Conservation (phyloP, 2,797 vertebrate species). For the Cirrhinus molitorella region DNA sequence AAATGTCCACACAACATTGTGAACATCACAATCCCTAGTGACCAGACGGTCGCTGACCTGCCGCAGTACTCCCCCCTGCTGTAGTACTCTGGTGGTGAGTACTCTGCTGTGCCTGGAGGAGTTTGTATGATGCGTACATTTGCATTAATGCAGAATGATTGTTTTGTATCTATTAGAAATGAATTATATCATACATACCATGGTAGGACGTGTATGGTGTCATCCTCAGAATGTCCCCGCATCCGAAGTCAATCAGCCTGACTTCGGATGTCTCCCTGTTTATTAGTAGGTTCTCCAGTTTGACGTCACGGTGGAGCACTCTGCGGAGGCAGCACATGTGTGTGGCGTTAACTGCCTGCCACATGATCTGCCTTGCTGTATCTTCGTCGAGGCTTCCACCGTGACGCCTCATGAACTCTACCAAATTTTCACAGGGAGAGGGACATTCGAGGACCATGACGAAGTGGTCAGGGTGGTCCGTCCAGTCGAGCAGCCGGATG, state of each 20-base stretch:
- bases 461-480: too few species aligned
- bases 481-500: too few species aligned
- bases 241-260: slow-evolving; percentile 38
- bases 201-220: not conserved
- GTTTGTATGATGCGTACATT: too few species aligned
- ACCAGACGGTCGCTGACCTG: too few species aligned
- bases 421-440: not conserved
- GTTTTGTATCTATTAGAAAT: too few species aligned
- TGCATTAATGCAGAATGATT: too few species aligned
- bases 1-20: too few species aligned
- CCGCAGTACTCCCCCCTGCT: too few species aligned
- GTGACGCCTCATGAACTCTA: not conserved
- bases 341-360: not conserved
- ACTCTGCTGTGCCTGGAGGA: too few species aligned
- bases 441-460: not conserved
- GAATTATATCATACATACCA: not conserved
- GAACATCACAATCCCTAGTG: too few species aligned
- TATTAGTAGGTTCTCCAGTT: not conserved
- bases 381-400: not conserved
- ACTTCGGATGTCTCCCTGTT: not conserved
- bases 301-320: slow-evolving; percentile 30
- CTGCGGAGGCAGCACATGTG: not conserved
- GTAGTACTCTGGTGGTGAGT: too few species aligned
- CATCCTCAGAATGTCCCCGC: not conserved
- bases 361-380: not conserved